Evolutionary conservation across 2,888 invertebrate genomes (phyloP), one percentile per base, ranked within the genome.

Genomic region (Oscheius onirici): DNA sequence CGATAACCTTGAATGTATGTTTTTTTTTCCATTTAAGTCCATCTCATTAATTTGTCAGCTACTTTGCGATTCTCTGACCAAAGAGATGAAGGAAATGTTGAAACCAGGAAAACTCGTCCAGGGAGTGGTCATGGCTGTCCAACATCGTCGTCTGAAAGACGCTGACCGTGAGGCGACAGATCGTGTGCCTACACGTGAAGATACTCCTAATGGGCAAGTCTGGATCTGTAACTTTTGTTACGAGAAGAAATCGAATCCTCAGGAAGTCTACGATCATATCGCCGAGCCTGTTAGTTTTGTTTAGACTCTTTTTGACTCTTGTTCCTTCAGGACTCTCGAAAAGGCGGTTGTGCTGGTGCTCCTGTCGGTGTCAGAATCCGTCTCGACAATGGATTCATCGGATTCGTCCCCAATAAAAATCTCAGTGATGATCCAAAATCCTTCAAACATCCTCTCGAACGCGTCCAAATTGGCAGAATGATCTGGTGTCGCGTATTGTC

Each of bases 341-440:
- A 17, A 94, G 75, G 76, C 34, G 79, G 78, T 43, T 99, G 99
- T 89, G 96, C 95, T 0, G 99, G 99, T 0, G 94, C 95, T 88
- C 94, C 97, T 0, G 93, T 93, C 0, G 99, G 99, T 0, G 93
- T 99, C 0, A 92, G 93, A 73, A 90, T 95, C 28, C 72, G 78
- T 10, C 90, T 99, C 2, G 97, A 99, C 89, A 99, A 99, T 88
- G 94, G 94, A 0, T 87, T 91, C 43, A 93, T 92, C 15, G 96
- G 96, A 0, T 97, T 95, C 88, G 94, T 97, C 84, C 94, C 94
- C 86, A 93, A 95, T 71, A 94, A 94, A 89, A 94, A 95, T 89
- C 90, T 97, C 49, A 95, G 95, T 0, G 96, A 97, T 88, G 93
- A 93, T 72, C 93, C 93, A 84, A 76, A 81, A 20, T 73, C 72